These are phyloP conservation scores for Gasteruption jaculator DNA, from an alignment of 2,888 invertebrate genomes.

Conservation along the genomic window DNA sequence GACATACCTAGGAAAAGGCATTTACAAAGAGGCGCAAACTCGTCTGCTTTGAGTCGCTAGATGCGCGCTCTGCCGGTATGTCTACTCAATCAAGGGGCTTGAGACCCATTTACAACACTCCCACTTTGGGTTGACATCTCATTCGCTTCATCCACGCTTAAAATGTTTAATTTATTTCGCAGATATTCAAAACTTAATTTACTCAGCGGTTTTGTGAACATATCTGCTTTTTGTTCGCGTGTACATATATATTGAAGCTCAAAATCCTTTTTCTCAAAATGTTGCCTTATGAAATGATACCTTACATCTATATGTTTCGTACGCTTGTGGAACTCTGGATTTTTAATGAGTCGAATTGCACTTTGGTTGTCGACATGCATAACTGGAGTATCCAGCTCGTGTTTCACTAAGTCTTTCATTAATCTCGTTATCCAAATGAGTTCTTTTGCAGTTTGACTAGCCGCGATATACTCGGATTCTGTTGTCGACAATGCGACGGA, in stretches of 20 bases:
- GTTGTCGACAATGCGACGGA: constrained; percentile 20
- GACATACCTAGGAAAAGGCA: too few relatives aligned
- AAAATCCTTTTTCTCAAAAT: constrained; percentile 11
- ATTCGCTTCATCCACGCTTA: too few relatives aligned
- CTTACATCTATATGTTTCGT: constrained; percentile 20
- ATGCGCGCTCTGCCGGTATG: too few relatives aligned
- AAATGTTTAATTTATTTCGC: too few relatives aligned
- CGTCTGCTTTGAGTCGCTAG: too few relatives aligned
- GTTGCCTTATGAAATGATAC: constrained; percentile 17
- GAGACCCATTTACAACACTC: too few relatives aligned
- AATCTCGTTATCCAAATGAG: constrained; percentile 18
- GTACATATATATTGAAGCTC: constrained; percentile 9
- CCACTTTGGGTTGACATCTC: too few relatives aligned
- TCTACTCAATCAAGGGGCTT: too few relatives aligned
- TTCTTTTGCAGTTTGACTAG: constrained; percentile 15
- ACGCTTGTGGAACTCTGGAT: constrained; percentile 13
- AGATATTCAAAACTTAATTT: constrained; percentile 10
- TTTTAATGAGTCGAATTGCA: constrained; percentile 17
- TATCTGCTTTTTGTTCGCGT: constrained; percentile 10
- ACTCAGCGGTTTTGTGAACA: constrained; percentile 16
- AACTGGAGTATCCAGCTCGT: not conserved
- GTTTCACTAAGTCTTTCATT: constrained; percentile 7
- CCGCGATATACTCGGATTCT: constrained; percentile 22
- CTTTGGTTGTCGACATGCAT: constrained; percentile 19
- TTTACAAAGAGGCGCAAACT: too few relatives aligned